Evolutionary conservation across 2,797 vertebrate species (phyloP), one percentile per base, ranked within the genome.

Genomic region (Sphaeramia orbicularis): DNA sequence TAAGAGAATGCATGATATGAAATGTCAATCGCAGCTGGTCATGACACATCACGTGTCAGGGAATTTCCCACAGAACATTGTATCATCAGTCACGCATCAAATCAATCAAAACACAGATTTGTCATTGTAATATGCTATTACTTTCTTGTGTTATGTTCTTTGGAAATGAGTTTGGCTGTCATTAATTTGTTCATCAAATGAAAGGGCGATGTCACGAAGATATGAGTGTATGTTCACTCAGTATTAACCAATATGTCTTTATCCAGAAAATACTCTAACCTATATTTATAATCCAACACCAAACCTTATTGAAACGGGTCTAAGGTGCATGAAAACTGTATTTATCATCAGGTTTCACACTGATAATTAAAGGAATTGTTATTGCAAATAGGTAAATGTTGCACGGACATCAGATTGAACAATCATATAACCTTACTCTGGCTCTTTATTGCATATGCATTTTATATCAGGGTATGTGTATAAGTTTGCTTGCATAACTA

Each of bases 1-100:
- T 57, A 56, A 80, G 67, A 48, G 9, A n/a, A 6, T 36, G 53
- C 44, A 21, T 72, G 54, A 73, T 85, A 68, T 73, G 71, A 90
- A 82, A 72, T 68, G 85, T 85, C 87, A 90, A 47, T 88, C 82
- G 82, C 18, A 61, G 16, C 71, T 78, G 63, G 64, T 18, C 66
- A 19, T 72, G 66, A 71, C 61, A 67, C 44, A 50, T 59, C 61
- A 30, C 54, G 57, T 65, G 58, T 79, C 54, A 62, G 64, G 87
- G 86, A 84, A 80, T 67, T 90, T 92, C 80, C 86, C 74, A 68
- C 37, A 64, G 63, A 83, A 57, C 62, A 45, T 53, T 45, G 66
- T 48, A 52, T 53, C 21, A 4, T 15, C 56, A 84, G 51, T 78
- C 79, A 86, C 24, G 68, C 82, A 70, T 86, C 73, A 75, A 83